Conservation (phyloP, 2,797 vertebrate species). For the Chaenodraco wilsoni region DNA sequence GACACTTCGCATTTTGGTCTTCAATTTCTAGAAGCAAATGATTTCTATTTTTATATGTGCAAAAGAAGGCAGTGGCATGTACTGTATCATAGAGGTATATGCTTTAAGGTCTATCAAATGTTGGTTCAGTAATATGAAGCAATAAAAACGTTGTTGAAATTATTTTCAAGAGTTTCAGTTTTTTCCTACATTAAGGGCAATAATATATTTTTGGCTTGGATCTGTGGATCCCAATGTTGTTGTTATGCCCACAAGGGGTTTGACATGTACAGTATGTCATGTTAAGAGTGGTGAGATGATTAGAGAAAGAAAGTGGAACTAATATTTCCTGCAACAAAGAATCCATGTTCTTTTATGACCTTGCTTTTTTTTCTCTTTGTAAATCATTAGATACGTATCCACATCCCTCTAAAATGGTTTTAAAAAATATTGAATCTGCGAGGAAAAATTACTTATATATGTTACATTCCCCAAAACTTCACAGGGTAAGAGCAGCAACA, state of each 20-base stretch:
- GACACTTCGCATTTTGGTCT: slow-evolving; percentile 72
- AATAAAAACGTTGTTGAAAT: slow-evolving; percentile 64
- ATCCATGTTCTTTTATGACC: neutral
- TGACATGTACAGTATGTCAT: neutral
- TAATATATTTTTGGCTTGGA: neutral
- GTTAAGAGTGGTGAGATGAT: neutral
- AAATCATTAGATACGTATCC: neutral
- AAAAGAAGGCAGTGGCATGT: slow-evolving; percentile 62
- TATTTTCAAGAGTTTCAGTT: neutral
- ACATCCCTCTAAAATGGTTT: neutral
- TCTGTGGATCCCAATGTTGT: neutral
- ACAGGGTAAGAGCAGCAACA: too few species aligned
- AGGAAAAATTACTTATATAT: neutral
- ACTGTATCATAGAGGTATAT: slow-evolving; percentile 52
- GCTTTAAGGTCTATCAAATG: slow-evolving; percentile 46
- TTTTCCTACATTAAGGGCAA: neutral
- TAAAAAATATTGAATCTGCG: neutral
- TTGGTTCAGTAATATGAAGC: slow-evolving; percentile 60
- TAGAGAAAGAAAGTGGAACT: neutral
- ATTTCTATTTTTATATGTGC: slow-evolving; percentile 85
- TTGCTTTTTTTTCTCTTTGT: neutral
- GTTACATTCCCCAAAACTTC: too few species aligned
- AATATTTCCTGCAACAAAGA: neutral
- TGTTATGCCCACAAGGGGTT: neutral
- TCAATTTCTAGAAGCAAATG: slow-evolving; percentile 76